Percentiles rank a stretch among this genome's conserved stretches.
Evolutionary conservation across 2,113 vertebrate genomes (phyloP).

Genomic region (Malaclemys terrapin): DNA sequence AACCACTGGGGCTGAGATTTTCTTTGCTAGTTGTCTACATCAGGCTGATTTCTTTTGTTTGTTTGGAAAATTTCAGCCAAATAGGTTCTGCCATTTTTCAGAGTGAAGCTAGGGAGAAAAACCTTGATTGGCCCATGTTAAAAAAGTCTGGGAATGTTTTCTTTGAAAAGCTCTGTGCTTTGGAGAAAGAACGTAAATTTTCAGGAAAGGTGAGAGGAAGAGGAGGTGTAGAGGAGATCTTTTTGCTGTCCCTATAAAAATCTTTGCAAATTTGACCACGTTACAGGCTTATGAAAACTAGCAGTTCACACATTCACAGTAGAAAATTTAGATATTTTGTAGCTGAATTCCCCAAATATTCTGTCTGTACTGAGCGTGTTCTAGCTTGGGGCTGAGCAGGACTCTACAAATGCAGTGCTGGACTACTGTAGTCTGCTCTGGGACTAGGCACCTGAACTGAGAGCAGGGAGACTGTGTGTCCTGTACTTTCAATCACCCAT

Average conservation of each 20-base stretch:
- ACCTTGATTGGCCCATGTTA: neutral
- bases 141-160: neutral
- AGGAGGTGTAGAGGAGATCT: neutral
- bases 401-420: neutral
- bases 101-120: neutral
- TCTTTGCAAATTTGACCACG: neutral
- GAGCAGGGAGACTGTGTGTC: neutral
- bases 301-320: neutral
- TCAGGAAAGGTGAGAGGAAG: neutral
- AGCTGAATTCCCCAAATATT: neutral
- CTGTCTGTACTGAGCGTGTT: neutral
- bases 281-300: neutral
- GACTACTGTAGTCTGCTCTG: neutral
- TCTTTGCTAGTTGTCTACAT: neutral
- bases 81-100: neutral
- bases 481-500: neutral
- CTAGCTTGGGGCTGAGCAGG: neutral
- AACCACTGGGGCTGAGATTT: neutral
- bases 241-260: neutral
- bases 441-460: neutral
- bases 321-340: neutral
- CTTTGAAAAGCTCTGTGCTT: neutral
- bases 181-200: neutral
- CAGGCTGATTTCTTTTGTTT: neutral
- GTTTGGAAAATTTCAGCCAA: neutral